These are phyloP conservation scores for Kobus ellipsiprymnus DNA, from an alignment of 2,113 vertebrate genomes.

Conservation along the genomic window DNA sequence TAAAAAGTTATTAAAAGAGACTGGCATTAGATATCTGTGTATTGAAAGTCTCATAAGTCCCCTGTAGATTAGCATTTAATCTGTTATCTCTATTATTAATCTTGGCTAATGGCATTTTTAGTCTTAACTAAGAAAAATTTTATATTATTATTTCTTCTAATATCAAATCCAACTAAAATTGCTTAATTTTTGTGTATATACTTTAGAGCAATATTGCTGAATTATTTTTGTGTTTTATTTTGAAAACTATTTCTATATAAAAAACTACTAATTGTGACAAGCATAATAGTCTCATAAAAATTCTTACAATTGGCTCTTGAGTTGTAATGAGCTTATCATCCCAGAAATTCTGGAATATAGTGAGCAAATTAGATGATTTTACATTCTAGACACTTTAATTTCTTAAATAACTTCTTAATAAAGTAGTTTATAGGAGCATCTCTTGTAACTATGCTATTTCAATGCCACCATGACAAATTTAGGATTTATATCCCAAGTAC, in stretches of 20 bases:
- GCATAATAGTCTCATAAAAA: neutral
- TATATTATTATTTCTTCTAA: conserved; percentile 3
- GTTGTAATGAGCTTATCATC: neutral
- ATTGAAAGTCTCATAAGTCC: neutral
- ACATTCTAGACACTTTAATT: neutral
- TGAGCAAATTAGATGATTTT: neutral
- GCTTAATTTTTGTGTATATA: neutral
- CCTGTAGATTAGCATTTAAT: conserved; percentile 45
- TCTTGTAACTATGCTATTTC: neutral
- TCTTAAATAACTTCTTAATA: neutral
- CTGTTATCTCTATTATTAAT: conserved; percentile 53
- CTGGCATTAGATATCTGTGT: conserved; percentile 42
- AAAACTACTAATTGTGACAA: neutral
- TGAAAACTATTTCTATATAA: neutral
- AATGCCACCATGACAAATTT: neutral
- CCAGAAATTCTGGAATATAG: neutral
- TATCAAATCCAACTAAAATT: neutral
- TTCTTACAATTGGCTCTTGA: neutral
- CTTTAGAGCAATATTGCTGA: neutral
- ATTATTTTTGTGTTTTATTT: neutral
- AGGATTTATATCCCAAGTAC: neutral
- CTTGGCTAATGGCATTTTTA: conserved; percentile 45
- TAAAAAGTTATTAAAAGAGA: conserved; percentile 75
- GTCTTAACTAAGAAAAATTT: conserved; percentile 54
- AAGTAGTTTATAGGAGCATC: neutral